phyloP scores from a whole-genome alignment of 53 echinoderm and acorn worm species.

The Pentamera pediparva region DNA sequence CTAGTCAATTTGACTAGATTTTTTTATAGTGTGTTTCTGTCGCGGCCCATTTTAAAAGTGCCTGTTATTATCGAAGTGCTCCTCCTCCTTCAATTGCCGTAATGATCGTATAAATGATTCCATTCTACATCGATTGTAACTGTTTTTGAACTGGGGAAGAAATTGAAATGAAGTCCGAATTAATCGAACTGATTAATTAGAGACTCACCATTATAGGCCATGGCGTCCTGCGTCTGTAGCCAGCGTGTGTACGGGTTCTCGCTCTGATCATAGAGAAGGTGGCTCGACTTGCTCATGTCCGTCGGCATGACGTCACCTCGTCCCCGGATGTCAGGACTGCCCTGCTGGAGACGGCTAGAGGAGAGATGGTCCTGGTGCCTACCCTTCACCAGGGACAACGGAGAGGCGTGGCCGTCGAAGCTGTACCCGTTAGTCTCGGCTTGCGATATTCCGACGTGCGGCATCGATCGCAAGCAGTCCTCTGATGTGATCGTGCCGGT shows the following conservation, averaged over 20 bases:
- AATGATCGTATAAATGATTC: no score
- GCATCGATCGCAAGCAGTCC: slow-evolving; percentile 24
- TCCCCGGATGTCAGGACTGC: slow-evolving; percentile 6
- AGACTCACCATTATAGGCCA: slow-evolving; percentile 86
- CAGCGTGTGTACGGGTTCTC: slow-evolving; percentile 98
- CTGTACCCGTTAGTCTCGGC: slow-evolving; percentile 28
- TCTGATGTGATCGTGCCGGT: background rate
- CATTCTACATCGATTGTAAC: no score
- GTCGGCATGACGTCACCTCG: slow-evolving; percentile 30
- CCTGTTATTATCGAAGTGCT: no score
- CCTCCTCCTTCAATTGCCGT: no score
- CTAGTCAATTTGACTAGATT: no score
- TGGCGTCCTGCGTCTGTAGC: slow-evolving; percentile 86
- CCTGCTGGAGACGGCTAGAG: background rate
- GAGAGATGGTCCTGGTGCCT: background rate
- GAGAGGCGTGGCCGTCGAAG: slow-evolving; percentile 18
- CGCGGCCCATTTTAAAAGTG: no score
- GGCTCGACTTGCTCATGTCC: slow-evolving; percentile 45
- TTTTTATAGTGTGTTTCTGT: no score
- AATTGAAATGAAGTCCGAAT: no score
- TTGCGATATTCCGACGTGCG: background rate
- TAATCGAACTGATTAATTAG: no score
- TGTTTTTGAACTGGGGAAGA: no score
- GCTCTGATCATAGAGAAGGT: slow-evolving; percentile 70
- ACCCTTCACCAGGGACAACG: background rate